phyloP scores from a whole-genome alignment of 2,113 vertebrate genomes.

The Paedocypris sp. region DNA sequence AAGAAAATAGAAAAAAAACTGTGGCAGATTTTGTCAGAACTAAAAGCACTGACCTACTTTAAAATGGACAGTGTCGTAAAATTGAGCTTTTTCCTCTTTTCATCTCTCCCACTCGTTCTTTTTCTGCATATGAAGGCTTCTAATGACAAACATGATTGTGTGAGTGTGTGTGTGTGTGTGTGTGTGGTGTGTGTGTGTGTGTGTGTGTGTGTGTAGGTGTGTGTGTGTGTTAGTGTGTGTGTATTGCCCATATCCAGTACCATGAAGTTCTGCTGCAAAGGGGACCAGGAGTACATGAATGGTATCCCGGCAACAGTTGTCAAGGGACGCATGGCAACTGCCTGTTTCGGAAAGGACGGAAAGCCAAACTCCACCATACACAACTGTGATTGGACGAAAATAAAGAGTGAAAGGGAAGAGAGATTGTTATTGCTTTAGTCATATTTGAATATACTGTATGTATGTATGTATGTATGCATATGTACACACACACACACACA shows the following conservation, averaged over 20 bases:
- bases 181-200: constrained; percentile 14
- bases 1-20: constrained; percentile 3
- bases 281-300: constrained; percentile 98
- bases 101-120: neutral
- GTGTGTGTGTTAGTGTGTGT: constrained; percentile 3
- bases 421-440: too few species aligned
- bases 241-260: constrained; percentile 52
- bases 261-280: constrained; percentile 98
- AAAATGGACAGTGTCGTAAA: constrained; percentile 18
- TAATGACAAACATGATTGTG: constrained; percentile 1
- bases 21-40: neutral
- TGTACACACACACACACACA: too few species aligned
- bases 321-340: constrained; percentile 78
- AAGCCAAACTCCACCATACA: constrained; percentile 86
- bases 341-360: constrained; percentile 78
- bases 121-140: neutral
- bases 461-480: too few species aligned
- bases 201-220: constrained; percentile 7
- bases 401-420: neutral
- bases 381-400: constrained; percentile 54
- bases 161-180: constrained; percentile 12
- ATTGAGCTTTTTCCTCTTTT: neutral
- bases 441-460: too few species aligned
- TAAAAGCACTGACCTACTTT: constrained; percentile 26
- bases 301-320: constrained; percentile 90